Evolutionary conservation across 2,888 invertebrate genomes (phyloP).

Genomic region (Sinodicranocentrus sp.): DNA sequence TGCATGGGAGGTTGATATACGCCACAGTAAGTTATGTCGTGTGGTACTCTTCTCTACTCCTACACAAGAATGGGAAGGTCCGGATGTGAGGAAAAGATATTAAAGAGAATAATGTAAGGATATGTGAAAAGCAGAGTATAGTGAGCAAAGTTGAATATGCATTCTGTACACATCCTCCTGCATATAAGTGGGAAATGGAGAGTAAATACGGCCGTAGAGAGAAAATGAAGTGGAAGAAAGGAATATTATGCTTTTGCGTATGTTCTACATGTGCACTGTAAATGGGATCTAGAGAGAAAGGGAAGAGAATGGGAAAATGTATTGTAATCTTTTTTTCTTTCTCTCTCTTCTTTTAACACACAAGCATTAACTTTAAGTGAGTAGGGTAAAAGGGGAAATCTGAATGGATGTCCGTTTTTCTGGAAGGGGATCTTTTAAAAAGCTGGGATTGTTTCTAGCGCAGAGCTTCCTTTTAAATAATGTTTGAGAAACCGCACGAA

Average conservation of each 20-base stretch:
- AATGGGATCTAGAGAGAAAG: constrained; percentile 3
- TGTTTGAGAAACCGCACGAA: no score
- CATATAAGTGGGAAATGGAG: not conserved
- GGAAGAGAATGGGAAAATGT: not conserved
- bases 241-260: not conserved
- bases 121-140: not conserved
- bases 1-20: no score
- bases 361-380: constrained; percentile 39
- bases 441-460: no score
- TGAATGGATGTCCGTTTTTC: constrained; percentile 27
- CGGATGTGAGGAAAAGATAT: no score
- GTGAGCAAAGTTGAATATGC: no score
- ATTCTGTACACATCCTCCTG: not conserved
- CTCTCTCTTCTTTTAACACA: no score
- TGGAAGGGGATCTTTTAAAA: no score
- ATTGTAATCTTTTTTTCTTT: constrained; percentile 37
- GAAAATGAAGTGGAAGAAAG: not conserved
- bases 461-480: no score
- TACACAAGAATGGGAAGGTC: no score
- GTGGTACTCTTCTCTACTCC: no score
- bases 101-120: no score
- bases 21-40: no score
- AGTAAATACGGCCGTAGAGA: constrained; percentile 10
- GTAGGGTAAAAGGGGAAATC: constrained; percentile 4
- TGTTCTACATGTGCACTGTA: not conserved